These are phyloP conservation scores for Holacanthella duospinosa DNA, from an alignment of 2,888 invertebrate genomes.

Conservation along the genomic window DNA sequence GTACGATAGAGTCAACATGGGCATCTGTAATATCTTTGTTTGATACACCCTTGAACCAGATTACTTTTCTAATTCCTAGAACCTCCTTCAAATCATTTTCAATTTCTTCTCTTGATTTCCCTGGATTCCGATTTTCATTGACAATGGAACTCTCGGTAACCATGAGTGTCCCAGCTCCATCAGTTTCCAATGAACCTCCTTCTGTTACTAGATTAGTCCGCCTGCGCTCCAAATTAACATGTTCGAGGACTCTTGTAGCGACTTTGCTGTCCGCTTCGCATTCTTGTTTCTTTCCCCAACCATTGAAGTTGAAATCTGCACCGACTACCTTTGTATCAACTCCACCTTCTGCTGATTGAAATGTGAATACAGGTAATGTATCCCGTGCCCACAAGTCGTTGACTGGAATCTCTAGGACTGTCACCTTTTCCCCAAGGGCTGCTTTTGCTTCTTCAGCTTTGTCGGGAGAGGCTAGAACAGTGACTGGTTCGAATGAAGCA, in stretches of 20 bases:
- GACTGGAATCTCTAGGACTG: not conserved
- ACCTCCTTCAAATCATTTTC: constrained; percentile 8
- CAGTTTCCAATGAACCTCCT: constrained; percentile 13
- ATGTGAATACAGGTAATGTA: constrained; percentile 12
- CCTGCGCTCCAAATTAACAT: not conserved
- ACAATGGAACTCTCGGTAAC: constrained; percentile 15
- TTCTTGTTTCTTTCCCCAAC: constrained; percentile 14
- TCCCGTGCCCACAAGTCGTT: constrained; percentile 17
- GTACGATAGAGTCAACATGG: constrained; percentile 12
- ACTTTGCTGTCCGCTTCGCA: constrained; percentile 1
- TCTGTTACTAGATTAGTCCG: constrained; percentile 1
- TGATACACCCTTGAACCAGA: constrained; percentile 12
- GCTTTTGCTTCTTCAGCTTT: not conserved
- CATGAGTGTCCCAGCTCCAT: constrained; percentile 15
- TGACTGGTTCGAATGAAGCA: constrained; percentile 10
- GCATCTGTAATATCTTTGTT: constrained; percentile 15
- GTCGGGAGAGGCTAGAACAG: constrained; percentile 5
- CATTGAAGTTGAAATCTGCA: constrained; percentile 15
- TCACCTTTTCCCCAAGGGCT: not conserved
- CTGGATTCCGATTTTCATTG: constrained; percentile 14
- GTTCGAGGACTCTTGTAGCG: not conserved
- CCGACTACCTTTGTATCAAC: not conserved
- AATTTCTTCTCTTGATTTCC: constrained; percentile 1
- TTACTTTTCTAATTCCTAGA: constrained; percentile 10
- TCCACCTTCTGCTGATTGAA: not conserved